Conservation (phyloP, 2,113 vertebrate species). For the Dendropsophus ebraccatus region DNA sequence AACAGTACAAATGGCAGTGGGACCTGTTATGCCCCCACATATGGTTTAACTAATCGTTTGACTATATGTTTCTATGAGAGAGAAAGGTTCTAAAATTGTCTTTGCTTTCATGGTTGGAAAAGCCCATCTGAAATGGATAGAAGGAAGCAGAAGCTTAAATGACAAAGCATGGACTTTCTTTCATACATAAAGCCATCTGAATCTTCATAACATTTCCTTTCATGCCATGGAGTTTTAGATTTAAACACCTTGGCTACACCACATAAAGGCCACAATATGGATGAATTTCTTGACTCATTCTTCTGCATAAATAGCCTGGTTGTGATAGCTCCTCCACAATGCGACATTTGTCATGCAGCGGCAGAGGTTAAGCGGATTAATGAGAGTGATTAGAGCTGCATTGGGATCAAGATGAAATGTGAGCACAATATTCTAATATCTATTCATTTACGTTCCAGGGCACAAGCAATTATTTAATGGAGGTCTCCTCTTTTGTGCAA, state of each 20-base stretch:
- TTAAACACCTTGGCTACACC: conserved; percentile 8
- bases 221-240: background rate
- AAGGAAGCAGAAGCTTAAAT: background rate
- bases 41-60: background rate
- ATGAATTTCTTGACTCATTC: background rate
- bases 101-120: background rate
- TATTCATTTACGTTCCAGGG: background rate
- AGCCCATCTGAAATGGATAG: background rate
- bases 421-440: background rate
- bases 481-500: background rate
- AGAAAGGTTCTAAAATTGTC: background rate
- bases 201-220: background rate
- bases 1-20: too few species aligned
- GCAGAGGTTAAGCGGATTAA: conserved; percentile 21
- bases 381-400: conserved; percentile 21
- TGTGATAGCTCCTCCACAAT: background rate
- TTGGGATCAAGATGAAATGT: background rate
- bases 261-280: conserved; percentile 20
- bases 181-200: conserved; percentile 7
- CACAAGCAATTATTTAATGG: background rate
- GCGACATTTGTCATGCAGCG: background rate
- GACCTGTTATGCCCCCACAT: too few species aligned
- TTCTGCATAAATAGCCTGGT: conserved; percentile 6
- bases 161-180: background rate
- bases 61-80: background rate